Conservation (phyloP, 2,797 vertebrate species). For the Bovichtus variegatus region DNA sequence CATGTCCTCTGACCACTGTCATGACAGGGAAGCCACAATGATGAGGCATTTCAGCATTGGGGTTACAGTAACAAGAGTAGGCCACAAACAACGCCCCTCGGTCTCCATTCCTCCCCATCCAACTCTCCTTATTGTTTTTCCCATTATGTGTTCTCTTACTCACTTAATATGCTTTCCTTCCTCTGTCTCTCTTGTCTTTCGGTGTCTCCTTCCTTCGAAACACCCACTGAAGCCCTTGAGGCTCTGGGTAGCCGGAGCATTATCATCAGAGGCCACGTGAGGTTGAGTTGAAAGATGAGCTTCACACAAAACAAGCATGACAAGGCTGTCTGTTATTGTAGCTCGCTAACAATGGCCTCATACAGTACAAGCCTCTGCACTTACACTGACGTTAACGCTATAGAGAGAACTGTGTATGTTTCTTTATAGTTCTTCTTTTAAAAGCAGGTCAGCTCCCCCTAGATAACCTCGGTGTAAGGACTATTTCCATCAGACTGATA, state of each 20-base stretch:
- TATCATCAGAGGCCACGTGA: conserved; percentile 69
- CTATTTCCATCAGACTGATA: conserved; percentile 66
- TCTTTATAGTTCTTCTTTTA: conserved; percentile 54
- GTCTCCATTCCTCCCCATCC: conserved; percentile 44
- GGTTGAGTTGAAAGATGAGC: conserved; percentile 71
- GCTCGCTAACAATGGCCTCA: conserved; percentile 55
- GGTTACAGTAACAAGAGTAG: conserved; percentile 64
- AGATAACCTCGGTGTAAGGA: conserved; percentile 67
- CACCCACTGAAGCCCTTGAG: conserved; percentile 56
- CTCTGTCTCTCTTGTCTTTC: conserved; percentile 47
- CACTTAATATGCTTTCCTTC: conserved; percentile 62
- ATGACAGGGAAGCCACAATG: conserved; percentile 71
- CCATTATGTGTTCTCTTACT: conserved; percentile 60
- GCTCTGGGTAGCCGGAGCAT: conserved; percentile 59
- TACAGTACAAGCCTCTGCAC: conserved; percentile 37
- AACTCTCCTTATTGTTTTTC: conserved; percentile 67
- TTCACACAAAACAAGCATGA: conserved; percentile 60
- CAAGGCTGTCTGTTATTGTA: conserved; percentile 58
- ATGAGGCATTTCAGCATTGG: conserved; percentile 68
- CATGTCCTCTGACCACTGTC: conserved; percentile 62
- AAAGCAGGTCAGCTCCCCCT: conserved; percentile 75
- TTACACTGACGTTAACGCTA: conserved; percentile 43
- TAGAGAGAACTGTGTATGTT: conserved; percentile 40
- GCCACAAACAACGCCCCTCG: conserved; percentile 65
- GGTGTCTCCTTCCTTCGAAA: conserved; percentile 58